Percentiles rank a stretch among this genome's conserved stretches.
Conservation (phyloP, 1,140 invertebrate species). For the Cyclina sinensis region DNA sequence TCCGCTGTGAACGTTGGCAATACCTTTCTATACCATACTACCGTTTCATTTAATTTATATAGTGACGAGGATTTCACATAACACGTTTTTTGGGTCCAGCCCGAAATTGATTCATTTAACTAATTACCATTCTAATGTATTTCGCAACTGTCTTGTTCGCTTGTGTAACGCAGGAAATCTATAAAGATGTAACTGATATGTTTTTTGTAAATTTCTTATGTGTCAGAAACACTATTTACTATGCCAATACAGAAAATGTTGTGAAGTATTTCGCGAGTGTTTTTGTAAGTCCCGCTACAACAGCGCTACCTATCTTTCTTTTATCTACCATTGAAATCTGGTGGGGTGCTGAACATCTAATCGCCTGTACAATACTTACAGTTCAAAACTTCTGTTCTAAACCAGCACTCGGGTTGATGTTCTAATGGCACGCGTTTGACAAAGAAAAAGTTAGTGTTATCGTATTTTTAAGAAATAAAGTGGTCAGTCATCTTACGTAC, state of each 20-base stretch:
- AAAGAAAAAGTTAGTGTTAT: too few species aligned
- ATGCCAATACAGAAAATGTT: constrained; percentile 9
- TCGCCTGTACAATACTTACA: not conserved
- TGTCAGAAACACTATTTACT: constrained; percentile 23
- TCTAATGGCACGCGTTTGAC: too few species aligned
- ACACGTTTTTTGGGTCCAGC: constrained; percentile 9
- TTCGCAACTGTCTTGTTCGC: constrained; percentile 2
- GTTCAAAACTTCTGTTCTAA: constrained; percentile 15
- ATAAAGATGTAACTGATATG: constrained; percentile 40
- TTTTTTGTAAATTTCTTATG: constrained; percentile 35
- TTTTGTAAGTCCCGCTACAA: constrained; percentile 25
- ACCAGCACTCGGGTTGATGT: not conserved
- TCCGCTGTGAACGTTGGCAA: not conserved
- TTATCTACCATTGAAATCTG: too few species aligned
- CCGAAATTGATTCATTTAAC: constrained; percentile 1
- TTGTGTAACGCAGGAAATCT: constrained; percentile 1
- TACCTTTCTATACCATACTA: not conserved
- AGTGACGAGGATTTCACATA: constrained; percentile 1
- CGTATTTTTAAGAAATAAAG: too few species aligned
- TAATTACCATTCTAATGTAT: constrained; percentile 30
- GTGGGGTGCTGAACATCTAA: not conserved
- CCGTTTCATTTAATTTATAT: not conserved
- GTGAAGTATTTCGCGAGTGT: not conserved
- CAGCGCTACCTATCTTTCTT: constrained; percentile 9
- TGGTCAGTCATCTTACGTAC: too few species aligned